Conservation (phyloP, 2,888 invertebrate genomes). For the Dolichopus griseipennis region DNA sequence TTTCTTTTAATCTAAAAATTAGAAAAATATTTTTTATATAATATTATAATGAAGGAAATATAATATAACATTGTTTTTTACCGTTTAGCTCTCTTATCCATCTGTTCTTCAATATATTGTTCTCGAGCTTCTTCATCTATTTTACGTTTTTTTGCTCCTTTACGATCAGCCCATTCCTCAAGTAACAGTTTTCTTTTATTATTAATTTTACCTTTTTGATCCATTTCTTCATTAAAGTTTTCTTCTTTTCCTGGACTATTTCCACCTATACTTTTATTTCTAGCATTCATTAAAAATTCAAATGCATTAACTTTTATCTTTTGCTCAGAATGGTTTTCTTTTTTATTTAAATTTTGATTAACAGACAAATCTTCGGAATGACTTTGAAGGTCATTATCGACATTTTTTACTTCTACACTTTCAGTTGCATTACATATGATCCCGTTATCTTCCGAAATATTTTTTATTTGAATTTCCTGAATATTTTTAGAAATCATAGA, state of each 20-base stretch:
- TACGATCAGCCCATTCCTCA: conserved; percentile 56
- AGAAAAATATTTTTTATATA: background rate
- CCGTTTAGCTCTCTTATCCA: conserved; percentile 53
- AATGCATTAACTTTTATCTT: conserved; percentile 48
- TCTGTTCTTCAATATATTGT: conserved; percentile 48
- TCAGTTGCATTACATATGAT: background rate
- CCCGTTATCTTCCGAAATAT: background rate
- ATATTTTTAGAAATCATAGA: background rate
- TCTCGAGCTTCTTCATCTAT: conserved; percentile 50
- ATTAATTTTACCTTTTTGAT: conserved; percentile 32
- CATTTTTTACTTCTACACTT: background rate
- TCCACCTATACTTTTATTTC: conserved; percentile 54
- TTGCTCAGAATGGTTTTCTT: conserved; percentile 13
- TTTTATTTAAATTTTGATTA: background rate
- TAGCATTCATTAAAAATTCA: conserved; percentile 57
- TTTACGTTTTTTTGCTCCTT: conserved; percentile 56
- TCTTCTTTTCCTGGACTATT: conserved; percentile 53
- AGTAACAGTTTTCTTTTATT: conserved; percentile 48
- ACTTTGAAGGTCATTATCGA: too few species aligned
- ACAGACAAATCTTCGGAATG: background rate
- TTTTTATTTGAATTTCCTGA: background rate
- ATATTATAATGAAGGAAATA: too few species aligned
- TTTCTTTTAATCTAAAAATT: conserved; percentile 33
- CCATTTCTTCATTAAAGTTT: conserved; percentile 29
- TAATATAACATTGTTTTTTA: too few species aligned